Percentiles rank a stretch among this genome's conserved stretches.
phyloP scores from a whole-genome alignment of 2,888 invertebrate species.

The Stenotaenia linearis region DNA sequence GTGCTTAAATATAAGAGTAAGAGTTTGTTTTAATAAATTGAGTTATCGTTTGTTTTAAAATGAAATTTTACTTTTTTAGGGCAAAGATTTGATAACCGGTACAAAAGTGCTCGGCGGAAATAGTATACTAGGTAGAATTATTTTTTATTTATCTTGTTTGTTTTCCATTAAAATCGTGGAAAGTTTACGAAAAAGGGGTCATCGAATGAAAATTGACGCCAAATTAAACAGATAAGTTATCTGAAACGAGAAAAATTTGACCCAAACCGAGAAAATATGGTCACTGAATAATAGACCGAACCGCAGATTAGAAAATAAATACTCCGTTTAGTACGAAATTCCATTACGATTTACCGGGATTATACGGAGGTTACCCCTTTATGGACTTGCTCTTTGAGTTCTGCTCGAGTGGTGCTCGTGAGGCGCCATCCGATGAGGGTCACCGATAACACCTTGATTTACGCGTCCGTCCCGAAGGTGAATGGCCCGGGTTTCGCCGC shows the following conservation, averaged over 20 bases:
- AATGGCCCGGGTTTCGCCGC: not conserved
- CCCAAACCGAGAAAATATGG: not conserved
- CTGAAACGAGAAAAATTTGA: not conserved
- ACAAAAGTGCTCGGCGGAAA: not conserved
- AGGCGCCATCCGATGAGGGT: not conserved
- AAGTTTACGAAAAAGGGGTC: not conserved
- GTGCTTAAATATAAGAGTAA: not conserved
- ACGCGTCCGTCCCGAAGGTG: not conserved
- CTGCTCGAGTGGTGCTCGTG: not conserved
- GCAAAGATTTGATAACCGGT: not conserved
- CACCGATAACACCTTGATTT: constrained; percentile 1
- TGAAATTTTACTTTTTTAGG: not conserved
- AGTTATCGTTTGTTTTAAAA: not conserved
- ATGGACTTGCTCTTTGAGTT: not conserved
- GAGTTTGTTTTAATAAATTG: not conserved
- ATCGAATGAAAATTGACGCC: not conserved
- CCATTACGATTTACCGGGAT: not conserved
- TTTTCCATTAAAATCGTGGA: too few species aligned
- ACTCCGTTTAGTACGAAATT: not conserved
- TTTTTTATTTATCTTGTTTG: not conserved
- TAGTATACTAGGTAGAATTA: not conserved
- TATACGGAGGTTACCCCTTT: not conserved
- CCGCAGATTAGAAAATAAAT: not conserved
- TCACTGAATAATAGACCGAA: not conserved
- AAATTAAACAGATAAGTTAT: not conserved